Evolutionary conservation across 2,888 invertebrate species (phyloP).

Genomic region (Synergus umbraculus): DNA sequence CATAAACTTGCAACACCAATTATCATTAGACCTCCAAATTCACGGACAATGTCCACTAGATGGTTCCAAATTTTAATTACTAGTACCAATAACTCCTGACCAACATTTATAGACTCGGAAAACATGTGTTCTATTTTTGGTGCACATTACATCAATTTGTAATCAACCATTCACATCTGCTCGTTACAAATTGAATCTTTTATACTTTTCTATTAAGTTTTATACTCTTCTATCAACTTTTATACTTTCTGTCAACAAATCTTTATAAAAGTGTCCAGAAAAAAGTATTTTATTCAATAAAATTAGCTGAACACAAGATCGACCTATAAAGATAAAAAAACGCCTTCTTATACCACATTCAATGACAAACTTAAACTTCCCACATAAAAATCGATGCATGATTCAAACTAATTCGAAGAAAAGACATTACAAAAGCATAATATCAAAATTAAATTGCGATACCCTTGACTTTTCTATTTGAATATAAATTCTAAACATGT

Average conservation of each 20-base stretch:
- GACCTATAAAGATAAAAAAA: not conserved
- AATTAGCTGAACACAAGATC: not conserved
- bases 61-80: not conserved
- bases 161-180: too few relatives aligned
- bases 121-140: too few relatives aligned
- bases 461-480: constrained; percentile 30
- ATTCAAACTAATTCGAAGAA: not conserved
- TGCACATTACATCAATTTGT: too few relatives aligned
- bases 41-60: constrained; percentile 23
- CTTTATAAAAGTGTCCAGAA: too few relatives aligned
- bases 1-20: constrained; percentile 6
- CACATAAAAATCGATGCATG: constrained; percentile 6
- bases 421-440: not conserved
- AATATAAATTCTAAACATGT: constrained; percentile 29
- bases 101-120: too few relatives aligned
- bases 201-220: too few relatives aligned
- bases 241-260: too few relatives aligned
- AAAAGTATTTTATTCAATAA: too few relatives aligned
- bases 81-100: not conserved
- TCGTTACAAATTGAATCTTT: too few relatives aligned
- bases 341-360: not conserved
- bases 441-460: not conserved
- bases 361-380: constrained; percentile 2
- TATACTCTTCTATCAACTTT: too few relatives aligned
- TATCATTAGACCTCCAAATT: constrained; percentile 37